Base-by-base conservation (phyloP, 2,888 invertebrate species). In the Acleris emargana region DNA sequence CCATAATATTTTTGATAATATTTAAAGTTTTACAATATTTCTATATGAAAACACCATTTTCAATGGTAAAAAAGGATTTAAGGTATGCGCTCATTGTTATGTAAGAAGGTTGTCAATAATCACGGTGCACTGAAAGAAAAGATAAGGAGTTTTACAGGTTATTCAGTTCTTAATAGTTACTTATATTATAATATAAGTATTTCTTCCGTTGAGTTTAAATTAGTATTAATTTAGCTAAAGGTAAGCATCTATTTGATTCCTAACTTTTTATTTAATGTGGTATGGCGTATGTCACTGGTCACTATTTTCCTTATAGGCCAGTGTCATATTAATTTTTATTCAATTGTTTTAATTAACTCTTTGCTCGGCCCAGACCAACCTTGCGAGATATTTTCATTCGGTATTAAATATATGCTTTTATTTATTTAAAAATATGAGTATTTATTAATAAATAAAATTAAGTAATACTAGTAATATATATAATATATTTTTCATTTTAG, bases 51-150 rank as follows among this genome's bases (percentile, higher is more conserved):
- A 54, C n/a, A 42, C 3, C 25, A 42, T 28, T 32, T 6, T 28
- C 32, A 0, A 49, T 43, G 20, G 13, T 11, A 25, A 5, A 17
- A 58, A 45, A 51, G 42, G 42, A 18, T 28, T 53, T 52, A 28
- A 45, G 49, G 58, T 58, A 53, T 63, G 50, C 18, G 20, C 25
- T 66, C 71, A 71, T 66, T 76, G 75, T 80, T 80, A 80, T 80
- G 78, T 80, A 81, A 81, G 78, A 73, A 71, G 67, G 72, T 67
- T 72, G 73, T 69, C 72, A 72, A 68, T 64, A 67, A 68, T 64
- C 38, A 38, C 38, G 45, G 32, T 60, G 13, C 50, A 47, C 25
- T 20, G 50, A 47, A 60, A 68, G 50, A 47, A 60, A 68, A 42
- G 67, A 61, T 57, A 61, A 66, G 32, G 32, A 17, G 54, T 43